phyloP scores from a whole-genome alignment of 2,888 invertebrate genomes.

The Pediacus dermestoides region DNA sequence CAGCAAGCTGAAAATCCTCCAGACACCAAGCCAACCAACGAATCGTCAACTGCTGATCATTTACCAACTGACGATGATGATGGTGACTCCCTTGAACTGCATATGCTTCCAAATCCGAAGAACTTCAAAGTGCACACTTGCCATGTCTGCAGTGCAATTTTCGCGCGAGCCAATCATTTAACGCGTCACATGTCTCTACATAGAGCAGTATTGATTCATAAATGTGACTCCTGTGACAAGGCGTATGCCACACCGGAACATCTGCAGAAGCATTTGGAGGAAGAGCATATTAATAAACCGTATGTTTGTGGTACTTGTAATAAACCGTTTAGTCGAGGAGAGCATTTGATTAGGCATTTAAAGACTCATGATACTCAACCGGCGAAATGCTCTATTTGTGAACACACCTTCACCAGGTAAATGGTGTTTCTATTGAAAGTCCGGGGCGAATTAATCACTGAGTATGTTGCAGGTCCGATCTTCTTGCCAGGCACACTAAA shows the following conservation, averaged over 20 bases:
- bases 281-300: constrained; percentile 48
- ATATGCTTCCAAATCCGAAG: no score
- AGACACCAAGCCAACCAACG: constrained; percentile 6
- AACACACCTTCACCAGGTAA: constrained; percentile 44
- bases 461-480: constrained; percentile 56
- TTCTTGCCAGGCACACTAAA: constrained; percentile 62
- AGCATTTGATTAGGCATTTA: constrained; percentile 49
- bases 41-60: constrained; percentile 1
- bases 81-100: no score
- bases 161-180: constrained; percentile 46
- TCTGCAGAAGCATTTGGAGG: constrained; percentile 45
- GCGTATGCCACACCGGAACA: constrained; percentile 45
- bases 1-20: constrained; percentile 2
- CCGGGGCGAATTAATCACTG: background rate
- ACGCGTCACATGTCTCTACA: constrained; percentile 50
- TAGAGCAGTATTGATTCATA: constrained; percentile 43
- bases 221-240: constrained; percentile 47
- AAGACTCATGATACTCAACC: constrained; percentile 43
- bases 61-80: no score
- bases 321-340: constrained; percentile 47
- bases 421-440: constrained; percentile 8
- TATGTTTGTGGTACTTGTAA: constrained; percentile 48
- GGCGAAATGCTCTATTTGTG: constrained; percentile 49
- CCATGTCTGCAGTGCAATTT: constrained; percentile 46
- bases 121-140: constrained; percentile 45